Evolutionary conservation across 2,113 vertebrate species (phyloP).

Genomic region (Bungarus multicinctus): DNA sequence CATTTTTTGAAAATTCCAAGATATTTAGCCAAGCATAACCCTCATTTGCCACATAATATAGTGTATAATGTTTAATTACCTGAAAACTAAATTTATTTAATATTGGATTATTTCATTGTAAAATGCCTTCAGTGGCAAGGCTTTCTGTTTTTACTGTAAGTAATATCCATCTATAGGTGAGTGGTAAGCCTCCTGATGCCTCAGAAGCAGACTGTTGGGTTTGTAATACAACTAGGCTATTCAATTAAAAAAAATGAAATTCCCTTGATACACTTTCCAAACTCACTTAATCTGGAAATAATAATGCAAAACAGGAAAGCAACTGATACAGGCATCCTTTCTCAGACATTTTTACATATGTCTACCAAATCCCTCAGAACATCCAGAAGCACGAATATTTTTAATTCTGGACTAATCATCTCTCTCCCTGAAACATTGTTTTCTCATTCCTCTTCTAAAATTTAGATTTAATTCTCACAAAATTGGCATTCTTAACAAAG

Average conservation of each 20-base stretch:
- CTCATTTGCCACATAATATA: not conserved
- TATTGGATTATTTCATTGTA: not conserved
- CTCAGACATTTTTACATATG: constrained; percentile 23
- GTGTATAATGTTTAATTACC: not conserved
- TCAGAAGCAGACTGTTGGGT: fast-evolving
- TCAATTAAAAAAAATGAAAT: not conserved
- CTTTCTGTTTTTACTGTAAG: constrained; percentile 6
- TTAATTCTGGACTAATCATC: constrained; percentile 9
- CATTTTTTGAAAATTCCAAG: not conserved
- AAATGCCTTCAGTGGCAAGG: fast-evolving
- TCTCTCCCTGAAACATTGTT: not conserved
- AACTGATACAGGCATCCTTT: constrained; percentile 15
- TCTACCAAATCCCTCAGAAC: constrained; percentile 9
- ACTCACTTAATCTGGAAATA: constrained; percentile 47
- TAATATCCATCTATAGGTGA: not conserved
- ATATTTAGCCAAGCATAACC: not conserved
- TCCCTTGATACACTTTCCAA: not conserved
- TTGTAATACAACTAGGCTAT: fast-evolving
- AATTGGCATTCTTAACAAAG: constrained; percentile 10
- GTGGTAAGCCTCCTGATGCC: not conserved
- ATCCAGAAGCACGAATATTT: not conserved
- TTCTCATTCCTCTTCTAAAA: not conserved
- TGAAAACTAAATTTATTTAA: not conserved
- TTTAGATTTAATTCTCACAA: not conserved
- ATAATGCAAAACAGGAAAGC: constrained; percentile 34